Evolutionary conservation across 35 echinoderm and acorn worm species (phyloP), one percentile per base, ranked within the genome.

Genomic region (Anneissia japonica): DNA sequence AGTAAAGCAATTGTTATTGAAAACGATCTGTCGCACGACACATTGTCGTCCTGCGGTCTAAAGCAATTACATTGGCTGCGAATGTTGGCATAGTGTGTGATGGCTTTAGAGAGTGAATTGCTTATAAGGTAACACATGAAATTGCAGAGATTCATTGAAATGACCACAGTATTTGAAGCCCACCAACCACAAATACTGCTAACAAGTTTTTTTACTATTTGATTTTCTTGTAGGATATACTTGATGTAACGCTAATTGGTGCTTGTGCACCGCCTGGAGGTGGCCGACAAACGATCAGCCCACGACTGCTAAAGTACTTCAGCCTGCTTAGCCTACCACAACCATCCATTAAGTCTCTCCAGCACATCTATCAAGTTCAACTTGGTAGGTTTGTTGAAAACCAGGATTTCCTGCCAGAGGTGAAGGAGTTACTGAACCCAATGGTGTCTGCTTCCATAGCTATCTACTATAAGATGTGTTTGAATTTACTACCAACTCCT

Each of bases 331-430:
- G 92, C 79, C 46, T 99, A 46, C 96, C 96, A 1, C 96, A 99
- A 77, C 96, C 96, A 19, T 99, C 96, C 17, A 82, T 85, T 16
- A 86, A 87, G 31, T 99, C 96, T 43, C 80, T 99, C 3, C 96
- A 99, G 74, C 96, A 99, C 31, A 99, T 99, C 79, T 99, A 99
- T 79, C 96, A 99, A 51, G 96, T 99, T 39, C 92, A 99, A 76
- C 86, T 99, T 26, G 96, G 96, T 0, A 83, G 92, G 28, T 99
- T 94, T 81, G 56, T 99, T 33, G 96, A 99, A 81, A 94, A 99
- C 36, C 76, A 86, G 3, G 89, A 99, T 81, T 99, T 99, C 81
- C n/a, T 99, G 3, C 96, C 96, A 10, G 96, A 99, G 32, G 84
- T 99, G 21, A 85, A 79, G 55, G 96, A 94, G 34, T 84, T 94